Percentiles rank a stretch among this genome's conserved stretches.
Conservation (phyloP, 2,797 vertebrate species). For the Cottoperca gobio region DNA sequence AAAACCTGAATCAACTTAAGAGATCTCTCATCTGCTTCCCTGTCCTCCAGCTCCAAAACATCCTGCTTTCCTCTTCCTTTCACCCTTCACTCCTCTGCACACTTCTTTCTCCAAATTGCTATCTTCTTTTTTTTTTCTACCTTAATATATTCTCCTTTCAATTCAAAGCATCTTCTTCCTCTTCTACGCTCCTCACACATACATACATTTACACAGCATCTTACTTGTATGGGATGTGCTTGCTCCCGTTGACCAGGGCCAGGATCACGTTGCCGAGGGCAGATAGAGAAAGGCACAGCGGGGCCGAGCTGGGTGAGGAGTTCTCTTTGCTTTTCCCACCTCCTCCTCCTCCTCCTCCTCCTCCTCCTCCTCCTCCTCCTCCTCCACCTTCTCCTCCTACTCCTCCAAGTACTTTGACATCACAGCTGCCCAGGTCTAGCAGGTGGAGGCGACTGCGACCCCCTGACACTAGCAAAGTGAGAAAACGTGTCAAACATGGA, state of each 20-base stretch:
- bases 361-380: conserved; percentile 40
- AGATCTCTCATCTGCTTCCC: conserved; percentile 35
- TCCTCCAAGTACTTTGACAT: conserved; percentile 87
- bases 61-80: conserved; percentile 26
- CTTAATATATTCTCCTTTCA: background rate
- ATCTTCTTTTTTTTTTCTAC: conserved; percentile 6
- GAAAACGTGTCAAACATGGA: conserved; percentile 15
- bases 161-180: background rate
- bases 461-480: conserved; percentile 90
- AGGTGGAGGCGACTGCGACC: conserved; percentile 97
- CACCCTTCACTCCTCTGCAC: background rate
- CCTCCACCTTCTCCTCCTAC: conserved; percentile 36
- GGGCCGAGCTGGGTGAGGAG: conserved; percentile 82
- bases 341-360: conserved; percentile 36
- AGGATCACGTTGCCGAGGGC: conserved; percentile 98
- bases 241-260: conserved; percentile 97
- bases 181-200: background rate
- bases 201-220: conserved; percentile 41
- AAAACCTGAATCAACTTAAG: conserved; percentile 53
- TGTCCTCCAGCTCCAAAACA: conserved; percentile 25
- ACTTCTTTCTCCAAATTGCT: conserved; percentile 11
- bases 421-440: conserved; percentile 96
- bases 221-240: conserved; percentile 99
- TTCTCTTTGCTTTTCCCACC: conserved; percentile 88
- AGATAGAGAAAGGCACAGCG: conserved; percentile 94